phyloP scores from a whole-genome alignment of 1,140 invertebrate species.

The Eupristina koningsbergeri region DNA sequence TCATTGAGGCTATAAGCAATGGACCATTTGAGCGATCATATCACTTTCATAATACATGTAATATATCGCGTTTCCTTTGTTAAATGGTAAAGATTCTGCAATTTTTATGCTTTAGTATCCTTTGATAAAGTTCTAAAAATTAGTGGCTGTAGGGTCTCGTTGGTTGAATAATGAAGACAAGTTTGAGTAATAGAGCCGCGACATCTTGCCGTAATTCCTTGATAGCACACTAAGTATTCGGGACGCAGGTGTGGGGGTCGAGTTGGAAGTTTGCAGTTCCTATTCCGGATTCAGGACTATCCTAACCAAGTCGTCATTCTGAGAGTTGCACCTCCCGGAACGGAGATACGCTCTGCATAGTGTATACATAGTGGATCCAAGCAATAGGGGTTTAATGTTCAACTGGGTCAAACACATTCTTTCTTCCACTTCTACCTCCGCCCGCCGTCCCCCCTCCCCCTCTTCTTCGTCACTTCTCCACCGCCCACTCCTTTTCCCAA shows the following conservation, averaged over 20 bases:
- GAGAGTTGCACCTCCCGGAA: background rate
- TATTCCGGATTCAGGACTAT: background rate
- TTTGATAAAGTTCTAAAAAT: background rate
- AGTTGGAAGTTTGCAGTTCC: slow-evolving; percentile 45
- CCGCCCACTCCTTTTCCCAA: too few species aligned
- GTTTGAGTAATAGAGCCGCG: background rate
- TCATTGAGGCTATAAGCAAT: too few species aligned
- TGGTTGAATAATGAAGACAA: background rate
- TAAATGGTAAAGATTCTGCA: background rate
- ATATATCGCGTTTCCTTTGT: too few species aligned
- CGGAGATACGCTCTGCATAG: background rate
- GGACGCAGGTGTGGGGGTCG: background rate
- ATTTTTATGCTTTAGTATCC: background rate
- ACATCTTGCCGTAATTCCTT: slow-evolving; percentile 27
- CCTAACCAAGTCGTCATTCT: slow-evolving; percentile 9
- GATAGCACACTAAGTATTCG: slow-evolving; percentile 13
- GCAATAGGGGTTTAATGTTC: slow-evolving; percentile 33
- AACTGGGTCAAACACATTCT: slow-evolving; percentile 49
- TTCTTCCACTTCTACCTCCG: background rate
- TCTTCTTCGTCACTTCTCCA: too few species aligned
- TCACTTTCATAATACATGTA: too few species aligned
- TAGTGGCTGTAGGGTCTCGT: background rate
- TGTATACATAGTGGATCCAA: slow-evolving; percentile 19
- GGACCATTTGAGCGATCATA: too few species aligned
- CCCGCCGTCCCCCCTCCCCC: background rate